Conservation (phyloP, 2,797 vertebrate genomes). For the Poecile montanus region DNA sequence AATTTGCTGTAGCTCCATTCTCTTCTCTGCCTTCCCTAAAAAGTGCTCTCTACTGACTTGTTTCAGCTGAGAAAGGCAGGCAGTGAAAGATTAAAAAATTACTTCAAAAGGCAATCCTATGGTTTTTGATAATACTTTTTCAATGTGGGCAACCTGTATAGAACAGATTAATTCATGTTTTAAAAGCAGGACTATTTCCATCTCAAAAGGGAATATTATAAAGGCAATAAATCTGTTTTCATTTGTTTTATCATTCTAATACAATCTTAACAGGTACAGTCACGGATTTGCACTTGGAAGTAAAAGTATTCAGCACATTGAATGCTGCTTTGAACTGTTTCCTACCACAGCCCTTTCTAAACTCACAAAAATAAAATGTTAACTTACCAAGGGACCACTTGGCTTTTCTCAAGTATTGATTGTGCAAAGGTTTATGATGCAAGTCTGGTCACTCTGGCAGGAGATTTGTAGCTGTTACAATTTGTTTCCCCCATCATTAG, state of each 20-base stretch:
- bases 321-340: conserved; percentile 6
- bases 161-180: not conserved
- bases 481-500: not conserved
- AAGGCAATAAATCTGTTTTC: conserved; percentile 14
- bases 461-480: not conserved
- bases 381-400: not conserved
- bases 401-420: not conserved
- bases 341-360: not conserved
- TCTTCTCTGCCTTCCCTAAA: not conserved
- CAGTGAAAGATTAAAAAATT: not conserved
- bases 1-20: not conserved
- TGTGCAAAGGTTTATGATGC: not conserved
- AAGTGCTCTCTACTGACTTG: not conserved
- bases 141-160: not conserved
- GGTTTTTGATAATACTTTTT: not conserved
- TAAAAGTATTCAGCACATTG: not conserved
- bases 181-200: not conserved
- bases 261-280: not conserved
- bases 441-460: conserved; percentile 14
- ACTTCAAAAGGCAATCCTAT: not conserved
- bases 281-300: conserved; percentile 24
- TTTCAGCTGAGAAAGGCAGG: not conserved
- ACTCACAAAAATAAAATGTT: not conserved
- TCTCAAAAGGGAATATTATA: not conserved
- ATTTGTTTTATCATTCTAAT: conserved; percentile 18